Evolutionary conservation across 2,797 vertebrate species (phyloP).

Genomic region (Vipera ursinii): DNA sequence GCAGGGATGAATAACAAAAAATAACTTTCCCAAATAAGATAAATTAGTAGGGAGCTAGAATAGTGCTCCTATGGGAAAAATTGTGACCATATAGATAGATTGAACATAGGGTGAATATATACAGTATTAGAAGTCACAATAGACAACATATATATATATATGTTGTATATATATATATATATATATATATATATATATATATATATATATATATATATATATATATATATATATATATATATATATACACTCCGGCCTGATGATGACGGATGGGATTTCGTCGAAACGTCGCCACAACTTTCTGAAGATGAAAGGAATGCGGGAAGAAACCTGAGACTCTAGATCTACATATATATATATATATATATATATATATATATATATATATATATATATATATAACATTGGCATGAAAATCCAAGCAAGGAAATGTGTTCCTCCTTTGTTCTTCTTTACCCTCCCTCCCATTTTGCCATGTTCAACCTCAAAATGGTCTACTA

Average conservation of each 20-base stretch:
- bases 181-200: too few relatives aligned
- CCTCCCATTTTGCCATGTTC: neutral
- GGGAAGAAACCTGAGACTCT: too few relatives aligned
- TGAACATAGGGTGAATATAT: neutral
- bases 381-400: too few relatives aligned
- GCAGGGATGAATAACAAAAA: neutral
- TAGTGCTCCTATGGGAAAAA: neutral
- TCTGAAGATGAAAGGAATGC: too few relatives aligned
- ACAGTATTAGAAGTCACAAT: neutral
- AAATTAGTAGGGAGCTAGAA: neutral
- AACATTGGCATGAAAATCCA: neutral
- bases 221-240: too few relatives aligned
- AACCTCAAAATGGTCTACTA: neutral
- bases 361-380: too few relatives aligned
- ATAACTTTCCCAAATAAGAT: neutral
- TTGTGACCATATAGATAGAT: neutral
- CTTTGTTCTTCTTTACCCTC: neutral
- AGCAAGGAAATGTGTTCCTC: neutral
- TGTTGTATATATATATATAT: too few relatives aligned
- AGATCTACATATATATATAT: too few relatives aligned
- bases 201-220: too few relatives aligned
- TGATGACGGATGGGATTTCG: too few relatives aligned
- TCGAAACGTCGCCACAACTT: too few relatives aligned
- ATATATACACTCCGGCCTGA: too few relatives aligned
- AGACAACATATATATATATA: neutral